phyloP scores from a whole-genome alignment of 1,140 invertebrate species.

The Trialeurodes vaporariorum region DNA sequence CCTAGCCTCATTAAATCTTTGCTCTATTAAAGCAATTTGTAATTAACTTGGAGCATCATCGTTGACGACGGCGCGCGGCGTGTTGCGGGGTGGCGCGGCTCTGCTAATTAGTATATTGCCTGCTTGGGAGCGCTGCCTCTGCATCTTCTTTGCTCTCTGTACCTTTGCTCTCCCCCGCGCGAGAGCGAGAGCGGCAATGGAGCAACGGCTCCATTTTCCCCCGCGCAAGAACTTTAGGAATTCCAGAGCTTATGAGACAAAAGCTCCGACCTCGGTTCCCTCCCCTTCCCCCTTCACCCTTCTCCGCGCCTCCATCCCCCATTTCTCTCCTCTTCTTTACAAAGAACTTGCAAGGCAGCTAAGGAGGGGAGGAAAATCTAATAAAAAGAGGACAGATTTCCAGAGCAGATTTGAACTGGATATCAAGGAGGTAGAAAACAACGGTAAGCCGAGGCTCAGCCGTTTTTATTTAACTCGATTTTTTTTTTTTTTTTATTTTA shows the following conservation, averaged over 20 bases:
- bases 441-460: not conserved
- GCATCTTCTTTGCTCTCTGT: too few species aligned
- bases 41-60: not conserved
- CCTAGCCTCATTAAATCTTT: not conserved
- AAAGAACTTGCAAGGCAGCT: not conserved
- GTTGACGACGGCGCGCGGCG: too few species aligned
- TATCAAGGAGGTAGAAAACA: not conserved
- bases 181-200: too few species aligned
- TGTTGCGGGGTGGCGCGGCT: not conserved
- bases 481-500: not conserved
- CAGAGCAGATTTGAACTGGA: not conserved
- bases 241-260: not conserved
- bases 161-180: too few species aligned
- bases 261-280: too few species aligned
- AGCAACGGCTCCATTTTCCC: not conserved
- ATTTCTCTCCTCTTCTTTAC: not conserved
- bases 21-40: not conserved
- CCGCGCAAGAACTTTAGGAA: not conserved
- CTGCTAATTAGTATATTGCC: not conserved
- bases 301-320: too few species aligned
- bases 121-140: not conserved
- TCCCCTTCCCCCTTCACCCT: too few species aligned
- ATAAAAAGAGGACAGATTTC: not conserved
- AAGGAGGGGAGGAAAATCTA: not conserved
- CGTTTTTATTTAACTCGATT: not conserved